These are phyloP conservation scores for Chesias legatella DNA, from an alignment of 2,888 invertebrate species.

Conservation along the genomic window DNA sequence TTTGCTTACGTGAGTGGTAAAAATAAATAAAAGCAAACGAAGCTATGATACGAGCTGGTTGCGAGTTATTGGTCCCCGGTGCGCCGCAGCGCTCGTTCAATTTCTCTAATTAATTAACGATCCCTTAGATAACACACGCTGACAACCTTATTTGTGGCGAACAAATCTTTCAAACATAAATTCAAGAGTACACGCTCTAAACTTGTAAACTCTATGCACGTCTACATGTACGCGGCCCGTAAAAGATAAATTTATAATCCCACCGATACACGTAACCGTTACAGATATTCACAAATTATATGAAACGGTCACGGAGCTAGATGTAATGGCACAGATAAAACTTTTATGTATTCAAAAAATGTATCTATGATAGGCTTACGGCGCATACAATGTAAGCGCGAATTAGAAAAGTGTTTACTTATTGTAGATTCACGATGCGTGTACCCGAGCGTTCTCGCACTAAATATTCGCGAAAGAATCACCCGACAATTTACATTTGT, in stretches of 20 bases:
- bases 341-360: conserved; percentile 37
- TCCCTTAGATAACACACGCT: conserved; percentile 76
- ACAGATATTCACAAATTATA: conserved; percentile 45
- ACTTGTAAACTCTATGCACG: conserved; percentile 73
- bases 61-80: conserved; percentile 79
- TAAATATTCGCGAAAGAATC: conserved; percentile 67
- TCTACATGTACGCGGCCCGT: conserved; percentile 53
- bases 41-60: conserved; percentile 77
- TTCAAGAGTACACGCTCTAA: conserved; percentile 75
- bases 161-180: conserved; percentile 79
- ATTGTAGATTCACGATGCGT: conserved; percentile 58
- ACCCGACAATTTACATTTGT: conserved; percentile 69
- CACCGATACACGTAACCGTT: conserved; percentile 36
- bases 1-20: conserved; percentile 77
- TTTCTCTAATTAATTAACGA: conserved; percentile 81
- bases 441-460: conserved; percentile 44
- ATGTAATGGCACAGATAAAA: conserved; percentile 30
- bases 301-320: conserved; percentile 36
- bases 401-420: conserved; percentile 52
- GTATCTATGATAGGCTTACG: conserved; percentile 53
- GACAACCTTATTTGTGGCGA: conserved; percentile 80
- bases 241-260: conserved; percentile 61
- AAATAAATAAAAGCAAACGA: conserved; percentile 73
- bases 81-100: conserved; percentile 74
- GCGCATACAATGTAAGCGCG: conserved; percentile 40